Percentiles rank a stretch among this genome's conserved stretches.
These are phyloP conservation scores for Aplysina aerophoba DNA, from an alignment of 37 sponge, comb jelly and placozoan species.

Conservation along the genomic window DNA sequence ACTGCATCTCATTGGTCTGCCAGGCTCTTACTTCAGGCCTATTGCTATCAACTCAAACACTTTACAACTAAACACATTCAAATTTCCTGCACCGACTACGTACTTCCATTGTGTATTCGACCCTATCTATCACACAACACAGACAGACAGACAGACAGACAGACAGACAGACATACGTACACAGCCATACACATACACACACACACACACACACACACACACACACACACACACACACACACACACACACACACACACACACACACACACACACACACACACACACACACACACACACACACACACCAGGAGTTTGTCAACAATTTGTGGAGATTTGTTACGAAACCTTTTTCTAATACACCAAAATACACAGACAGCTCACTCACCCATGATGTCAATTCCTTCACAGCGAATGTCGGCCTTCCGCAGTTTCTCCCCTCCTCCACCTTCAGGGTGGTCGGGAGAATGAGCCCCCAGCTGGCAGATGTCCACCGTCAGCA, in stretches of 20 bases:
- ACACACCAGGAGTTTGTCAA: too few relatives aligned
- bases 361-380: too few relatives aligned
- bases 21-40: too few relatives aligned
- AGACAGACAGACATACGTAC: background rate
- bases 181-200: background rate
- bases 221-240: slow-evolving; percentile 28
- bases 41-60: too few relatives aligned
- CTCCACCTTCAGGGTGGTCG: background rate
- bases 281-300: background rate
- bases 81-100: too few relatives aligned
- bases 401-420: slow-evolving; percentile 11
- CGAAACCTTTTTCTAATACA: too few relatives aligned
- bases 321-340: too few relatives aligned
- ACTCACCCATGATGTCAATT: slow-evolving; percentile 34
- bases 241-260: slow-evolving; percentile 28
- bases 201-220: slow-evolving; percentile 20
- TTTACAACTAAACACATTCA: too few relatives aligned
- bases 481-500: background rate
- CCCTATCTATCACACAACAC: slow-evolving; percentile 15
- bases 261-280: slow-evolving; percentile 27
- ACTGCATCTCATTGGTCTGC: too few relatives aligned
- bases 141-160: background rate
- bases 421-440: background rate
- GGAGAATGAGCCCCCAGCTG: slow-evolving; percentile 33
- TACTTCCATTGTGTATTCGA: too few relatives aligned